These are phyloP conservation scores for Ochlodes sylvanus DNA, from an alignment of 2,888 invertebrate genomes.

Conservation along the genomic window DNA sequence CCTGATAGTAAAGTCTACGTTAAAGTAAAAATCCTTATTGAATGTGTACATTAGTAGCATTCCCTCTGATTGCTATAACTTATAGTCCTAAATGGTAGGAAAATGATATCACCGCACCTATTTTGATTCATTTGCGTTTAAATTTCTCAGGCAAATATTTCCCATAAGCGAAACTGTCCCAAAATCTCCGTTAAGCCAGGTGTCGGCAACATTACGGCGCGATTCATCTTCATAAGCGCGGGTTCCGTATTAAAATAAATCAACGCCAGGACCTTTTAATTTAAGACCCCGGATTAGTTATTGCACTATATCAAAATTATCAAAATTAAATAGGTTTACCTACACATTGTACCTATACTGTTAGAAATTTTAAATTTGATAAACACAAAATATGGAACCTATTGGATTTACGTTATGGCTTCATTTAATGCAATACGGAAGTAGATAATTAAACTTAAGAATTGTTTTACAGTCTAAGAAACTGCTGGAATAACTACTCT, in stretches of 20 bases:
- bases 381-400: too few species aligned
- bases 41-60: too few species aligned
- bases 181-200: conserved; percentile 23
- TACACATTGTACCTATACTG: too few species aligned
- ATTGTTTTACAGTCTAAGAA: too few species aligned
- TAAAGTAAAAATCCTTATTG: too few species aligned
- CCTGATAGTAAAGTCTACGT: too few species aligned
- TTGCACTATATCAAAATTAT: conserved; percentile 20
- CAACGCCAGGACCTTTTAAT: conserved; percentile 26
- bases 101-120: not conserved
- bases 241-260: conserved; percentile 32
- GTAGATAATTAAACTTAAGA: too few species aligned
- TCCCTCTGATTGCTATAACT: too few species aligned
- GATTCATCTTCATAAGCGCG: conserved; percentile 33
- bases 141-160: conserved; percentile 12
- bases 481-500: too few species aligned
- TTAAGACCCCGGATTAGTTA: conserved; percentile 30
- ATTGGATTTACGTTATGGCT: too few species aligned
- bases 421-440: too few species aligned
- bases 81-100: not conserved
- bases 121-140: not conserved
- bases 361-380: too few species aligned
- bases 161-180: conserved; percentile 1
- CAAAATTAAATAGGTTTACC: not conserved
- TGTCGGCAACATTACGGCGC: conserved; percentile 17